Percentiles rank a stretch among this genome's conserved stretches.
Conservation (phyloP, 2,888 invertebrate species). For the Lasioglossum pauxillum region DNA sequence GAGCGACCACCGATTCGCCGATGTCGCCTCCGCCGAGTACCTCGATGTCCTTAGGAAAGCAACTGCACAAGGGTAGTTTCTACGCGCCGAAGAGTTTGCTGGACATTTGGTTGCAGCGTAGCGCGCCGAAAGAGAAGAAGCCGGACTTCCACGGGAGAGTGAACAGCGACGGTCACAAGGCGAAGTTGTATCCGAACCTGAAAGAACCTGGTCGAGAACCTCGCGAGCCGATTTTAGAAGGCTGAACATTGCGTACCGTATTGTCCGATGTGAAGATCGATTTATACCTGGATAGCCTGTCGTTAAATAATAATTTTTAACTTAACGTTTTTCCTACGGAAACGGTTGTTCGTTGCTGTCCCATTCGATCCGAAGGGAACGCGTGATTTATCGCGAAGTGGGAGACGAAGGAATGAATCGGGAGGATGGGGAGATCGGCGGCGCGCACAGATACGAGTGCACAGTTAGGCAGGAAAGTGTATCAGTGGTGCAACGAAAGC, state of each 20-base stretch:
- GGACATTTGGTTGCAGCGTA: constrained; percentile 88
- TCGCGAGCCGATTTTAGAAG: constrained; percentile 82
- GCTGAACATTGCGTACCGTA: constrained; percentile 53
- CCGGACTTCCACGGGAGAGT: constrained; percentile 87
- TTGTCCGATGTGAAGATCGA: background rate
- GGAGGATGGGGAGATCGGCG: constrained; percentile 23
- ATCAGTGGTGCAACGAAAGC: constrained; percentile 70
- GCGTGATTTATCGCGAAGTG: background rate
- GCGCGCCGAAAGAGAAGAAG: constrained; percentile 85
- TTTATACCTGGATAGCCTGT: background rate
- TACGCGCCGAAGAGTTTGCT: constrained; percentile 86
- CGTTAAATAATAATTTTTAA: background rate
- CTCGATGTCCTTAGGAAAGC: constrained; percentile 77
- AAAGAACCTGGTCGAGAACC: constrained; percentile 85
- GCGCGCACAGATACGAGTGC: constrained; percentile 31
- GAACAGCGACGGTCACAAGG: constrained; percentile 86
- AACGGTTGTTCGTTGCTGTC: background rate
- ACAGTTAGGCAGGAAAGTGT: constrained; percentile 59
- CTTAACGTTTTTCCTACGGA: background rate
- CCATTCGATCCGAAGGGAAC: background rate
- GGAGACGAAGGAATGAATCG: background rate
- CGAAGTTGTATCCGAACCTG: constrained; percentile 91
- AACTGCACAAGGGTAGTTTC: constrained; percentile 80
- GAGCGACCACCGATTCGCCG: constrained; percentile 94
- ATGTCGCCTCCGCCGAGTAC: constrained; percentile 90